These are phyloP conservation scores for Leptoteleia sp. DNA, from an alignment of 1,140 invertebrate species.

Conservation along the genomic window DNA sequence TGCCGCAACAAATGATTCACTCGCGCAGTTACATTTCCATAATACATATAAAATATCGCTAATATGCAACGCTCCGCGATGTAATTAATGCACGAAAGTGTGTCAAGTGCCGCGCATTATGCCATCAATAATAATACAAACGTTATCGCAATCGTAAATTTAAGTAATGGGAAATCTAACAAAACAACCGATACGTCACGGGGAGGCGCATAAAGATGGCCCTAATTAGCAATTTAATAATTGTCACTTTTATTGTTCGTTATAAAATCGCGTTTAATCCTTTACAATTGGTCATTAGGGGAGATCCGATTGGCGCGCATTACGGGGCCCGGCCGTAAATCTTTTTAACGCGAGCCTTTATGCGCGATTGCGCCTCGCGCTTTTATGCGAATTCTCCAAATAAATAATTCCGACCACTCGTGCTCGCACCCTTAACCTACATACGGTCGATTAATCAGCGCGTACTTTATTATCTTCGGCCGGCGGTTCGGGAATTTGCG, in stretches of 20 bases:
- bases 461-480: conserved; percentile 8
- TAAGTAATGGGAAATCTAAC: conserved; percentile 28
- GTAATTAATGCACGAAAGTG: conserved; percentile 59
- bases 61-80: conserved; percentile 46
- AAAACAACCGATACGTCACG: conserved; percentile 10
- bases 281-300: conserved; percentile 11
- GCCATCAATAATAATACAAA: conserved; percentile 32
- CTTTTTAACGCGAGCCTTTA: conserved; percentile 16
- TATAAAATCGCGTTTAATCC: conserved; percentile 1
- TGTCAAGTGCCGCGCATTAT: conserved; percentile 44
- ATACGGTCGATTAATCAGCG: conserved; percentile 35
- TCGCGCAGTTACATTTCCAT: conserved; percentile 46
- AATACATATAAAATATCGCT: conserved; percentile 48
- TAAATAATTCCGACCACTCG: conserved; percentile 50
- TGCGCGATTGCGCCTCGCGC: not conserved
- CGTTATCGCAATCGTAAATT: conserved; percentile 43
- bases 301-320: conserved; percentile 17
- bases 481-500: conserved; percentile 14
- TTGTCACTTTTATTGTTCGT: conserved; percentile 4
- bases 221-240: conserved; percentile 30
- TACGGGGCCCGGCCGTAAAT: conserved; percentile 17
- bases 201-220: not conserved
- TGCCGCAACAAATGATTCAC: conserved; percentile 55
- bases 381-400: conserved; percentile 30
- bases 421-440: conserved; percentile 54